Conservation (phyloP, 2,113 vertebrate genomes). For the Cervus canadensis region DNA sequence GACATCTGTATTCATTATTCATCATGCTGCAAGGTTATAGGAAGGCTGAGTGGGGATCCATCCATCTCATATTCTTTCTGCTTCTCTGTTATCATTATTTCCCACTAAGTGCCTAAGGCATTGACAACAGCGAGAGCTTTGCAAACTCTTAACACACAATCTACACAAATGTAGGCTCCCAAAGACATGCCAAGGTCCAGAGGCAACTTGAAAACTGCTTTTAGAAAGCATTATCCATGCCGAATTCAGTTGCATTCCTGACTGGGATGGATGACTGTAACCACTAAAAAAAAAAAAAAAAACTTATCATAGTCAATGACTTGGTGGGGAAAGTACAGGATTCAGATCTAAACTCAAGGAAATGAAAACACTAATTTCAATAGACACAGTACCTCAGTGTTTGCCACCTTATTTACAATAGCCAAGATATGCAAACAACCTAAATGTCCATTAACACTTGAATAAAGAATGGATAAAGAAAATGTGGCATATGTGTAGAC, state of each 20-base stretch:
- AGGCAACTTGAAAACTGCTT: conserved; percentile 10
- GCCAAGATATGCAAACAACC: not conserved
- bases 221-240: not conserved
- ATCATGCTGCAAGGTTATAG: not conserved
- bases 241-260: not conserved
- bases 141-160: conserved; percentile 25
- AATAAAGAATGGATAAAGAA: not conserved
- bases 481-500: not conserved
- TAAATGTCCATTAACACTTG: not conserved
- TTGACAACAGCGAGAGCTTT: conserved; percentile 11
- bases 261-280: not conserved
- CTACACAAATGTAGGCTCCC: not conserved
- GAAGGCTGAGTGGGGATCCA: not conserved
- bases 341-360: not conserved
- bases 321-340: not conserved
- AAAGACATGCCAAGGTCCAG: not conserved
- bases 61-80: conserved; percentile 20
- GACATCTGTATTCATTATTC: conserved; percentile 43
- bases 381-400: not conserved
- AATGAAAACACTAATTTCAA: not conserved
- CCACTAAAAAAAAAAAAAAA: not conserved
- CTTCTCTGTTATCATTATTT: conserved; percentile 15
- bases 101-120: not conserved
- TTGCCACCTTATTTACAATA: not conserved
- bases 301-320: not conserved